A percentile compares a stretch with the other conserved stretches of the same genome.
phyloP scores from a whole-genome alignment of 2,797 vertebrate genomes.

The Periophthalmus magnuspinnatus region DNA sequence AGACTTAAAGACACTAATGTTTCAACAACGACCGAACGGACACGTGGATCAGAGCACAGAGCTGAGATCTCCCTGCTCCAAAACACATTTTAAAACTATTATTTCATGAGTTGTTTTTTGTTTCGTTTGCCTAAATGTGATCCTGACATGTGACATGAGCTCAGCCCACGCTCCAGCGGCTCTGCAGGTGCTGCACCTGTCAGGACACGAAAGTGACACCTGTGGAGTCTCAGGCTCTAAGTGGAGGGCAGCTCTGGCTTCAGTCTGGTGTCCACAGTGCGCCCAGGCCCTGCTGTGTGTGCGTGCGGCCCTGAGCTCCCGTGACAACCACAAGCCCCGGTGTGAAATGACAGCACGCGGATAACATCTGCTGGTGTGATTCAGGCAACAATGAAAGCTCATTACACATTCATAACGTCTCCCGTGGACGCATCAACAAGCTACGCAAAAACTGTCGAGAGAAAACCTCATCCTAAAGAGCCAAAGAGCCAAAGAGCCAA shows the following conservation, averaged over 20 bases:
- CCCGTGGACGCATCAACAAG: constrained; percentile 33
- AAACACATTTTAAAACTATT: background rate
- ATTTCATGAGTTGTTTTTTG: background rate
- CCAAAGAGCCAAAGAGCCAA: too few species aligned
- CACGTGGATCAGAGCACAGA: background rate
- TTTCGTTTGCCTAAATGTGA: background rate
- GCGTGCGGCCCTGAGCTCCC: constrained; percentile 28
- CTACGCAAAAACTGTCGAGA: constrained; percentile 21
- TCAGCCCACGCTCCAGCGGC: background rate
- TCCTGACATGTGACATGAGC: background rate
- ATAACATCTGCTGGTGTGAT: constrained; percentile 78
- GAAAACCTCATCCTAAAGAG: background rate
- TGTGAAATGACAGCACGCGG: constrained; percentile 77
- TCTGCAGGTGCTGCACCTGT: constrained; percentile 68
- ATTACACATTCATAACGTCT: constrained; percentile 83
- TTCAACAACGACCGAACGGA: constrained; percentile 54
- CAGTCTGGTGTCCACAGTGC: background rate
- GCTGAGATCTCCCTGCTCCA: background rate
- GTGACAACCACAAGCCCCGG: constrained; percentile 58
- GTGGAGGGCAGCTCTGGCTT: background rate
- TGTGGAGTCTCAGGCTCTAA: constrained; percentile 43
- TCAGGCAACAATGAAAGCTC: constrained; percentile 76
- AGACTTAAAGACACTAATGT: constrained; percentile 65
- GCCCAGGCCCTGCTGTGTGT: constrained; percentile 3
- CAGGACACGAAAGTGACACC: constrained; percentile 64